Conservation (phyloP, 1,140 invertebrate genomes). For the Hylyphantes graminicola region DNA sequence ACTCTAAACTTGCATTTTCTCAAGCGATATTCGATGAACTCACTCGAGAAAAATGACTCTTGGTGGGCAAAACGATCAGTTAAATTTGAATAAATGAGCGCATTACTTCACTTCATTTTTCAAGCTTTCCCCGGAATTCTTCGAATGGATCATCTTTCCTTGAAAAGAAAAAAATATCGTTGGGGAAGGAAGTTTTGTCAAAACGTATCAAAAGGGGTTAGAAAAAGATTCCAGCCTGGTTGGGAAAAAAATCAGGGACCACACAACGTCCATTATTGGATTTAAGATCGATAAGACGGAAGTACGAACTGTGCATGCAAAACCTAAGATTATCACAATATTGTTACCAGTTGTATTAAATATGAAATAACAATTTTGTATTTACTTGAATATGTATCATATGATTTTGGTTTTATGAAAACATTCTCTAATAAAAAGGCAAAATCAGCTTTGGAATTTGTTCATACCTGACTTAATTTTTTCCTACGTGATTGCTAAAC, state of each 20-base stretch:
- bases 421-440: too few relatives aligned
- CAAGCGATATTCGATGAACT: background rate
- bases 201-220: constrained; percentile 2
- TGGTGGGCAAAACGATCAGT: constrained; percentile 15
- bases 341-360: too few relatives aligned
- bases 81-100: constrained; percentile 43
- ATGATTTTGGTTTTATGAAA: too few relatives aligned
- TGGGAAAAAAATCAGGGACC: background rate
- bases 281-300: constrained; percentile 25
- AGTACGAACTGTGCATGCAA: too few relatives aligned
- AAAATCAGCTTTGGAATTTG: too few relatives aligned
- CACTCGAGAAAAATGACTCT: constrained; percentile 10
- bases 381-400: too few relatives aligned
- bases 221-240: background rate
- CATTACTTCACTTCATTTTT: constrained; percentile 22
- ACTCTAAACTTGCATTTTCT: too few relatives aligned
- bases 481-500: too few relatives aligned
- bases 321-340: too few relatives aligned
- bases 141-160: constrained; percentile 8
- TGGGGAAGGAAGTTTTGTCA: background rate
- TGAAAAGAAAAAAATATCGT: background rate
- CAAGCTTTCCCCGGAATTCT: background rate
- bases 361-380: too few relatives aligned
- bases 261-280: constrained; percentile 35
- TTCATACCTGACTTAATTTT: too few relatives aligned